Evolutionary conservation across 2,797 vertebrate species (phyloP).

Genomic region (Sebastes elongatus): DNA sequence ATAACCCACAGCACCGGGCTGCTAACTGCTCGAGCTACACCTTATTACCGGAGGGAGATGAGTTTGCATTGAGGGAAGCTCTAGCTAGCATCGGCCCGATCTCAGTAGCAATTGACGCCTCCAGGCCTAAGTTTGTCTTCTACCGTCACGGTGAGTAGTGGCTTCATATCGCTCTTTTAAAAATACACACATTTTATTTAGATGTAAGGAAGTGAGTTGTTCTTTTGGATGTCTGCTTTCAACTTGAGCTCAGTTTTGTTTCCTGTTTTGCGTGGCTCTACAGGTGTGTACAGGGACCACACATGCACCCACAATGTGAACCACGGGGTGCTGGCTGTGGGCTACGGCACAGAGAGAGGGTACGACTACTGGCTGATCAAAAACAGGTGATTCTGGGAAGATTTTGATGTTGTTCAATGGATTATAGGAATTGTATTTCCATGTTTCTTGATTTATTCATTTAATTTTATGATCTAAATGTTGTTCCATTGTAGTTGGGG

Average conservation of each 20-base stretch:
- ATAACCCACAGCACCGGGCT: slow-evolving; percentile 69
- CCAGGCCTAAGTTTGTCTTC: slow-evolving; percentile 81
- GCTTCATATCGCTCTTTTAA: neutral
- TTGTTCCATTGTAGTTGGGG: slow-evolving; percentile 59
- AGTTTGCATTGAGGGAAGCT: slow-evolving; percentile 74
- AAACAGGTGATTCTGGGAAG: slow-evolving; percentile 65
- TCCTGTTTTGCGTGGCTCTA: neutral
- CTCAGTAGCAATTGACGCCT: slow-evolving; percentile 85
- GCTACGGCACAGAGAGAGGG: slow-evolving; percentile 63
- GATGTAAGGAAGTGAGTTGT: neutral
- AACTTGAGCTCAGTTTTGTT: neutral
- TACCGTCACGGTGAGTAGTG: slow-evolving; percentile 81
- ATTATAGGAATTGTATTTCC: neutral
- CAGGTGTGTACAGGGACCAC: slow-evolving; percentile 72
- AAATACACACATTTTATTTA: neutral
- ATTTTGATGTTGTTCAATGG: too few relatives aligned
- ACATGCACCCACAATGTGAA: slow-evolving; percentile 60
- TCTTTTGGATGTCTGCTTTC: neutral
- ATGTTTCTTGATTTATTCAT: neutral
- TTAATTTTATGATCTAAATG: neutral
- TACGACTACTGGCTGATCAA: slow-evolving; percentile 78
- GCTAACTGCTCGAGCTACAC: slow-evolving; percentile 83
- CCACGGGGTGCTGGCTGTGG: slow-evolving; percentile 70
- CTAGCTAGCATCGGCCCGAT: slow-evolving; percentile 84
- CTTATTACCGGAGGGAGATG: slow-evolving; percentile 72